These are phyloP conservation scores for Apus apus DNA, from an alignment of 2,113 vertebrate species.

Conservation along the genomic window DNA sequence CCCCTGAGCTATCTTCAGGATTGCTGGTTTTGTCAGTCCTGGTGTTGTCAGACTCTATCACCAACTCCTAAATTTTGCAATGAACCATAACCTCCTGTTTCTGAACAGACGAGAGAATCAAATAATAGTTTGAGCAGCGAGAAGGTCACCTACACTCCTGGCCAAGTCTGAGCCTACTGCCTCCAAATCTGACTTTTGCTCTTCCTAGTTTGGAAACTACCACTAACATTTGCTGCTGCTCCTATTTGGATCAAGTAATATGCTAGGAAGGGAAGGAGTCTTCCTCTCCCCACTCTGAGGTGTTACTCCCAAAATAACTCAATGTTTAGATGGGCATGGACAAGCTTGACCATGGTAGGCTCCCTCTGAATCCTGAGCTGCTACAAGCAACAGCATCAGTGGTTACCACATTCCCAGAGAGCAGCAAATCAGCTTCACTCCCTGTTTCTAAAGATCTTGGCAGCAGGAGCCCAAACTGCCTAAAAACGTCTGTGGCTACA, in stretches of 20 bases:
- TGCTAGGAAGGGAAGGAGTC: neutral
- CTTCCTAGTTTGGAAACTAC: neutral
- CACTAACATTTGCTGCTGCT: neutral
- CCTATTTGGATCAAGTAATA: rapidly evolving
- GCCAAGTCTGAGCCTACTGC: neutral
- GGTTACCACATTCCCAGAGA: neutral
- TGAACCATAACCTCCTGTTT: neutral
- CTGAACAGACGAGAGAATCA: neutral
- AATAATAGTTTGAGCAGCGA: rapidly evolving
- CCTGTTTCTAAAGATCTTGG: neutral
- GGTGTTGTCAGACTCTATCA: neutral
- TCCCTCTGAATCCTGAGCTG: neutral
- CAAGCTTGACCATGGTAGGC: neutral
- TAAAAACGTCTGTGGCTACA: neutral
- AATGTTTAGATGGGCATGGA: too few species aligned
- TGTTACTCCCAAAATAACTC: neutral
- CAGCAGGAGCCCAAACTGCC: neutral
- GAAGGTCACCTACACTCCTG: neutral
- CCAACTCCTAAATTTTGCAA: neutral
- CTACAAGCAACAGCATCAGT: rapidly evolving
- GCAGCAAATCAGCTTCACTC: neutral
- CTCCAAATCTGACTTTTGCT: neutral
- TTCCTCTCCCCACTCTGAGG: neutral
- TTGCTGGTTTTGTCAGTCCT: neutral
- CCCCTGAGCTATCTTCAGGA: neutral